phyloP scores from a whole-genome alignment of 2,113 vertebrate species.

The Emydura subglobosa region DNA sequence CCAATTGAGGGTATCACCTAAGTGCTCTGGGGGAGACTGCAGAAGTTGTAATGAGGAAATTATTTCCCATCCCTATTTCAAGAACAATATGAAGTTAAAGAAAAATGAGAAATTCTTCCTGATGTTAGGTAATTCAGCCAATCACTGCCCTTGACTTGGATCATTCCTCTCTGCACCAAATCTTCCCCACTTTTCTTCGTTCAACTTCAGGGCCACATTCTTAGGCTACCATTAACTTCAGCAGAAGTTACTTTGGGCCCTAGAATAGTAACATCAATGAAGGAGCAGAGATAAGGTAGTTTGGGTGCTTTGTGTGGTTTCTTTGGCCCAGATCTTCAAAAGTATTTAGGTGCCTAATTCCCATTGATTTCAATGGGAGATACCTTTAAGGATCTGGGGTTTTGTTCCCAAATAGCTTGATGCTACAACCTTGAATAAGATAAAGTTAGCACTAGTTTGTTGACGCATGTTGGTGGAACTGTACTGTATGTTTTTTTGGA shows the following conservation, averaged over 20 bases:
- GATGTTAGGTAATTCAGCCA: neutral
- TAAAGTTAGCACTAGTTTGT: neutral
- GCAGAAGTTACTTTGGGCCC: neutral
- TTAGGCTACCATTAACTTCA: neutral
- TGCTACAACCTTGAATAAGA: accelerated
- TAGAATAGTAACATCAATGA: neutral
- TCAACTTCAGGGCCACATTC: neutral
- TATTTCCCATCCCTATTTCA: neutral
- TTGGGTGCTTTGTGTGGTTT: neutral
- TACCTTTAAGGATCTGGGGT: neutral
- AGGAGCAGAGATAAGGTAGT: neutral
- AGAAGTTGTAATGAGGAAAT: neutral
- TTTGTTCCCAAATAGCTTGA: neutral
- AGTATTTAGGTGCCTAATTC: no score
- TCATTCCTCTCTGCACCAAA: neutral
- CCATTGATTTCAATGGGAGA: no score
- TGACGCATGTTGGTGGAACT: neutral
- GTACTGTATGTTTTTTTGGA: neutral
- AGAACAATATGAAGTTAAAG: neutral
- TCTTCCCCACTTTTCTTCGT: neutral
- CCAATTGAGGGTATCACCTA: neutral
- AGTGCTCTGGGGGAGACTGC: neutral
- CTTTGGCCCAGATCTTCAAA: no score
- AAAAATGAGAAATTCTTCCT: neutral
- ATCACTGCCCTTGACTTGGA: neutral